Conservation (phyloP, 2,888 invertebrate species). For the Caenorhabditis panamensis region DNA sequence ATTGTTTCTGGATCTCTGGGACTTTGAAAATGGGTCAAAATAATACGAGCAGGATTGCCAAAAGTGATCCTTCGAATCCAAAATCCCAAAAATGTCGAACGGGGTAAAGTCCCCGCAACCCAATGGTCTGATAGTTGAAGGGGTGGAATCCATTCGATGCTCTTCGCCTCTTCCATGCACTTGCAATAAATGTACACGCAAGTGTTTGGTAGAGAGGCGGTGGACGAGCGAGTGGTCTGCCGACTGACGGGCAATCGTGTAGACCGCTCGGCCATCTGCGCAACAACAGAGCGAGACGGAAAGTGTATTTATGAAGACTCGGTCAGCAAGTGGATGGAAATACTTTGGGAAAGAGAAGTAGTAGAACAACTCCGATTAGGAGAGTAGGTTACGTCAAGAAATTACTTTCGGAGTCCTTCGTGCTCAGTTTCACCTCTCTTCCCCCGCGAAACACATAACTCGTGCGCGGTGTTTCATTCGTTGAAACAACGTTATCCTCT, state of each 20-base stretch:
- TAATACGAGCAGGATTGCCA: background rate
- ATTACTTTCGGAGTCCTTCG: too few species aligned
- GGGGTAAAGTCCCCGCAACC: slow-evolving; percentile 61
- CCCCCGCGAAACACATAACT: too few species aligned
- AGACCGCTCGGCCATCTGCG: slow-evolving; percentile 45
- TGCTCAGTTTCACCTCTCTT: too few species aligned
- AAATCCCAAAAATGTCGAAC: slow-evolving; percentile 35
- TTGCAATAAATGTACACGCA: slow-evolving; percentile 50
- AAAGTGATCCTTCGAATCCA: background rate
- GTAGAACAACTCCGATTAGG: too few species aligned
- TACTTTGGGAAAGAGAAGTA: too few species aligned
- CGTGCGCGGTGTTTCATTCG: too few species aligned
- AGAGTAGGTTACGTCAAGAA: too few species aligned
- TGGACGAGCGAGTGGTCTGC: slow-evolving; percentile 18
- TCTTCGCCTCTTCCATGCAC: slow-evolving; percentile 62
- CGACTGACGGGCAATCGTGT: slow-evolving; percentile 1
- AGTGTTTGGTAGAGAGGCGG: slow-evolving; percentile 61
- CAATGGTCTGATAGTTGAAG: slow-evolving; percentile 49
- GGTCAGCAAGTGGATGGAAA: background rate
- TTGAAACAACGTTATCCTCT: too few species aligned
- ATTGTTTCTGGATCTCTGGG: background rate
- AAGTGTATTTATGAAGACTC: background rate
- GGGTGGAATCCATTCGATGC: slow-evolving; percentile 50
- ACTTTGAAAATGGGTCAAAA: slow-evolving; percentile 5
- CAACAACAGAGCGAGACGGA: slow-evolving; percentile 1